These are phyloP conservation scores for Podarcis lilfordi DNA, from an alignment of 2,797 vertebrate species.

Conservation along the genomic window DNA sequence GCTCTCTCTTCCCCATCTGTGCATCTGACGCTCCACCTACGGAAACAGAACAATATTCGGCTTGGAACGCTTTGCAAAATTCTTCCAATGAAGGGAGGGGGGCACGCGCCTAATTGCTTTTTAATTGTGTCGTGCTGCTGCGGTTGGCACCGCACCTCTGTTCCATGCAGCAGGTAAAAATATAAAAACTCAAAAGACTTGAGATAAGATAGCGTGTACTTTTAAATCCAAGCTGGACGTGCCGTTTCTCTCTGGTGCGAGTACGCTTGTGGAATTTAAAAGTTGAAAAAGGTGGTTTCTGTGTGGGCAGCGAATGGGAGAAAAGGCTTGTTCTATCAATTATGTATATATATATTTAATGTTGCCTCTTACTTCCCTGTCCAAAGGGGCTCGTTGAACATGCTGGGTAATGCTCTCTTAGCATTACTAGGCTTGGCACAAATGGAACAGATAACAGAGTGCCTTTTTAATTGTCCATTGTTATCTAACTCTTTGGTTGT, in stretches of 20 bases:
- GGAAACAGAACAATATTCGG: not conserved
- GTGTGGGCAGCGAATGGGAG: conserved; percentile 20
- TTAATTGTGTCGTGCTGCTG: rapidly evolving
- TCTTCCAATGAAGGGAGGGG: not conserved
- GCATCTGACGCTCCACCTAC: not conserved
- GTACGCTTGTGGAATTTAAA: not conserved
- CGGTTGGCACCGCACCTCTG: not conserved
- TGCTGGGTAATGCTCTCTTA: conserved; percentile 41
- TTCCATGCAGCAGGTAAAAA: not conserved
- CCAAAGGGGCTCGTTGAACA: conserved; percentile 35
- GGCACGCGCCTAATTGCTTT: not conserved
- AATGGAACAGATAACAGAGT: conserved; percentile 48
- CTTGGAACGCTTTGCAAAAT: not conserved
- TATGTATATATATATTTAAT: conserved; percentile 46
- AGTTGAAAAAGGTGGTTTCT: conserved; percentile 38
- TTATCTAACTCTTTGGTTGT: conserved; percentile 63
- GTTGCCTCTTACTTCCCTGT: conserved; percentile 32
- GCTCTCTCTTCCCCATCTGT: not conserved
- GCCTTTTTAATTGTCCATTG: conserved; percentile 71
- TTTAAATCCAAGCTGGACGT: not conserved
- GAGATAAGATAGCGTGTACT: not conserved
- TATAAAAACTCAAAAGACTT: not conserved
- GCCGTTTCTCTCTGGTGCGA: not conserved
- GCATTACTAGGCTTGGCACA: conserved; percentile 43
- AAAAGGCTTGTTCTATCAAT: conserved; percentile 44